A percentile compares a stretch with the other conserved stretches of the same genome.
Conservation (phyloP, 2,888 invertebrate species). For the Artemia sp. region DNA sequence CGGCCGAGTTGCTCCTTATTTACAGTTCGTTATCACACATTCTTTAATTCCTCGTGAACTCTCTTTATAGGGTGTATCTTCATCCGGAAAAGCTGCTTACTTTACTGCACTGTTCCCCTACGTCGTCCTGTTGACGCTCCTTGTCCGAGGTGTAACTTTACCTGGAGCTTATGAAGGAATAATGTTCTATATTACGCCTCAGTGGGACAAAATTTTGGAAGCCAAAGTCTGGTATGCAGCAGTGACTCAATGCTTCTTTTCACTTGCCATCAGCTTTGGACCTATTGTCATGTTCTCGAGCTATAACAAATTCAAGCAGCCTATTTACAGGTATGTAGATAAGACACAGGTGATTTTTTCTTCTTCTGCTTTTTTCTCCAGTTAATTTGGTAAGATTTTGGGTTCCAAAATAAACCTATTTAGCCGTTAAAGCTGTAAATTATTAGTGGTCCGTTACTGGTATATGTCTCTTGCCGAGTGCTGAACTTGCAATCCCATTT, state of each 20-base stretch:
- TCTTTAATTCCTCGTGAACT: neutral
- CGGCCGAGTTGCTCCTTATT: too few relatives aligned
- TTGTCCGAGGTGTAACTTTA: conserved; percentile 46
- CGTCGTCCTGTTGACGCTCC: conserved; percentile 51
- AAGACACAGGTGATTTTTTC: too few relatives aligned
- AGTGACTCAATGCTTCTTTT: conserved; percentile 22
- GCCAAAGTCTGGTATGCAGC: conserved; percentile 33
- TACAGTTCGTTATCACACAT: too few relatives aligned
- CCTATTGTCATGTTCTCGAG: conserved; percentile 25
- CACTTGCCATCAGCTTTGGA: conserved; percentile 23
- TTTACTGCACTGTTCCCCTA: conserved; percentile 74
- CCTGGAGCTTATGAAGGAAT: conserved; percentile 57
- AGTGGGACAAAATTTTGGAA: conserved; percentile 54
- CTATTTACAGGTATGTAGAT: conserved; percentile 18
- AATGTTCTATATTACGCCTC: conserved; percentile 56
- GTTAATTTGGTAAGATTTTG: too few relatives aligned
- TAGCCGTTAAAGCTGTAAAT: too few relatives aligned
- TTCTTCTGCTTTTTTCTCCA: too few relatives aligned
- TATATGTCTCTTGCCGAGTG: too few relatives aligned
- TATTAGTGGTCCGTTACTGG: too few relatives aligned
- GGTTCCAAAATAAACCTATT: too few relatives aligned
- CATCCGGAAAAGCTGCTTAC: conserved; percentile 40
- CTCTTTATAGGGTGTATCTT: conserved; percentile 19
- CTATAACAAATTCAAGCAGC: conserved; percentile 21
- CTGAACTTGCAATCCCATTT: too few relatives aligned